Percentiles rank a stretch among this genome's conserved stretches.
phyloP scores from a whole-genome alignment of 1,140 invertebrate species.

The Venturia canescens region DNA sequence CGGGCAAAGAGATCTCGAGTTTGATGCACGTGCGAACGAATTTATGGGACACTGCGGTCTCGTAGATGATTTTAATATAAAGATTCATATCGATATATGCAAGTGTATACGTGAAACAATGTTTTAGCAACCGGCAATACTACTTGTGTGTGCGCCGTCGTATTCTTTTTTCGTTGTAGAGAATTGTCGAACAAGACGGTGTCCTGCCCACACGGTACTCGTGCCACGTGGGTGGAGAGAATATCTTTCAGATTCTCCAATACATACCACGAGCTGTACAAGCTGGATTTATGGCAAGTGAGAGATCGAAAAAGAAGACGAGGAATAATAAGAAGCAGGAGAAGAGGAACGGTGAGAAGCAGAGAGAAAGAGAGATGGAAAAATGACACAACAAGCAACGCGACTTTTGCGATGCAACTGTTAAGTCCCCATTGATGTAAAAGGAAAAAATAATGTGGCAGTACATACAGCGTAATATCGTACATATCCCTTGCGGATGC shows the following conservation, averaged over 20 bases:
- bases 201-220: slow-evolving; percentile 59
- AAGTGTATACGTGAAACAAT: not conserved
- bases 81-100: not conserved
- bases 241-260: slow-evolving; percentile 14
- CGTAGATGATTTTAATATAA: not conserved
- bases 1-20: no score
- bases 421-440: not conserved
- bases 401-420: slow-evolving; percentile 37
- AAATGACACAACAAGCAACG: slow-evolving; percentile 9
- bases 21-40: no score
- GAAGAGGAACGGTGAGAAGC: not conserved
- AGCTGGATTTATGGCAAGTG: slow-evolving; percentile 31
- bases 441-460: not conserved
- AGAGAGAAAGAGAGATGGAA: not conserved
- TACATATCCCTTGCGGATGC: not conserved
- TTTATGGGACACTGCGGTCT: not conserved
- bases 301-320: not conserved
- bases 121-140: slow-evolving; percentile 37
- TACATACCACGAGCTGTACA: slow-evolving; percentile 29
- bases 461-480: not conserved
- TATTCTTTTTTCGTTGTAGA: slow-evolving; percentile 18
- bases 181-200: slow-evolving; percentile 60
- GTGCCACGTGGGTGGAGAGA: slow-evolving; percentile 53
- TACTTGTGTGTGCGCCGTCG: not conserved
- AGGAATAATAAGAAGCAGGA: not conserved